Conservation (phyloP, 2,113 vertebrate genomes). For the Galbula dea region DNA sequence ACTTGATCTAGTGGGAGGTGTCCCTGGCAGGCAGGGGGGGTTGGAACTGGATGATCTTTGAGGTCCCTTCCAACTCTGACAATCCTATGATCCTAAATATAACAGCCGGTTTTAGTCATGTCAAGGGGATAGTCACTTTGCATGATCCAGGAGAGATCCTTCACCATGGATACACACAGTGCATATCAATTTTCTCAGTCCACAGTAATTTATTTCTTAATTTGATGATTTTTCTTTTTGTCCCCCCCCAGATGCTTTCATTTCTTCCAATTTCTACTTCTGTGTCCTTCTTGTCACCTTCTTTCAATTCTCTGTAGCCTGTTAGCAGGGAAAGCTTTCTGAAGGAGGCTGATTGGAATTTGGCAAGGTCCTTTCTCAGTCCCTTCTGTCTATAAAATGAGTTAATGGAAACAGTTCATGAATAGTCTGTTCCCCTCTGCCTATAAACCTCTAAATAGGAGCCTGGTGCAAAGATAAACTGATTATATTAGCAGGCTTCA, state of each 20-base stretch:
- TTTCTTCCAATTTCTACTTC: background rate
- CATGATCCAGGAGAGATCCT: background rate
- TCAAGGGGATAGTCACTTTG: background rate
- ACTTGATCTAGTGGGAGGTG: no score
- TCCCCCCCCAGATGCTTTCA: background rate
- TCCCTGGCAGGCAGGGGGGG: no score
- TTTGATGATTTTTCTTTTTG: background rate
- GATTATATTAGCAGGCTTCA: background rate
- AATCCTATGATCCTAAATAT: no score
- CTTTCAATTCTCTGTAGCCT: background rate
- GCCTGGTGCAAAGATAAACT: background rate
- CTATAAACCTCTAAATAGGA: background rate
- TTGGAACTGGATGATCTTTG: no score
- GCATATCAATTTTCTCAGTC: background rate
- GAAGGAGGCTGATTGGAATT: background rate
- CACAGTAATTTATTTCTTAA: background rate
- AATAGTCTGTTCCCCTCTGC: background rate
- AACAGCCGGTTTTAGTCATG: background rate
- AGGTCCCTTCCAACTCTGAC: no score
- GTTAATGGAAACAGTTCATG: slow-evolving; percentile 13
- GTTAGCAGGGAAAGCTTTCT: background rate
- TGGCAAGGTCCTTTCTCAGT: background rate
- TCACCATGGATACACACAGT: background rate
- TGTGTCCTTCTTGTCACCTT: background rate
- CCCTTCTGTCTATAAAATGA: background rate